These are phyloP conservation scores for Criorhina ranunculi DNA, from an alignment of 2,888 invertebrate species.

Conservation along the genomic window DNA sequence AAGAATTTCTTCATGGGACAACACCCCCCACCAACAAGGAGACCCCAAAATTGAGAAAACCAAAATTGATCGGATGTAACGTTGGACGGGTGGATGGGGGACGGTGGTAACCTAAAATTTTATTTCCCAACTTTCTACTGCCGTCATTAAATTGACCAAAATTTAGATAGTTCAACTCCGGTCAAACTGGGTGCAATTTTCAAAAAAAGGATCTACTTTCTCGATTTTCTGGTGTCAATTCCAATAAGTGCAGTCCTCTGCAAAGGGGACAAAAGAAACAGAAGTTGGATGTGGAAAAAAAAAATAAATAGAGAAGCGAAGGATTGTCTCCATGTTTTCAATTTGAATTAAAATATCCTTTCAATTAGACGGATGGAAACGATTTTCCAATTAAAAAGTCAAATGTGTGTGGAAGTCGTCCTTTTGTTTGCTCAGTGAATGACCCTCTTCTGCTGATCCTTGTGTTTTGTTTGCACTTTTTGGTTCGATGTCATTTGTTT, in stretches of 20 bases:
- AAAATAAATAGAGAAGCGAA: too few relatives aligned
- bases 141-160: slow-evolving; percentile 63
- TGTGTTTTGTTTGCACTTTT: slow-evolving; percentile 73
- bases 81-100: slow-evolving; percentile 10
- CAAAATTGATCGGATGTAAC: slow-evolving; percentile 20
- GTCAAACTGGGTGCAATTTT: slow-evolving; percentile 47
- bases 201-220: slow-evolving; percentile 21
- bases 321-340: slow-evolving; percentile 49
- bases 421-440: slow-evolving; percentile 68
- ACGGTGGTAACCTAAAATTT: slow-evolving; percentile 37
- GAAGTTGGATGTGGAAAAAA: slow-evolving; percentile 12
- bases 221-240: slow-evolving; percentile 8
- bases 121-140: slow-evolving; percentile 24
- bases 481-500: slow-evolving; percentile 60
- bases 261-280: slow-evolving; percentile 14
- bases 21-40: slow-evolving; percentile 31
- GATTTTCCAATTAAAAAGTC: slow-evolving; percentile 75
- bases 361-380: slow-evolving; percentile 72
- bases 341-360: slow-evolving; percentile 72
- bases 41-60: slow-evolving; percentile 35
- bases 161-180: slow-evolving; percentile 46
- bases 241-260: slow-evolving; percentile 40
- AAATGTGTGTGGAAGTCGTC: slow-evolving; percentile 58
- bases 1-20: slow-evolving; percentile 37
- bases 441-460: slow-evolving; percentile 67